Conservation (phyloP, 1,140 invertebrate genomes). For the Bombus picipes region DNA sequence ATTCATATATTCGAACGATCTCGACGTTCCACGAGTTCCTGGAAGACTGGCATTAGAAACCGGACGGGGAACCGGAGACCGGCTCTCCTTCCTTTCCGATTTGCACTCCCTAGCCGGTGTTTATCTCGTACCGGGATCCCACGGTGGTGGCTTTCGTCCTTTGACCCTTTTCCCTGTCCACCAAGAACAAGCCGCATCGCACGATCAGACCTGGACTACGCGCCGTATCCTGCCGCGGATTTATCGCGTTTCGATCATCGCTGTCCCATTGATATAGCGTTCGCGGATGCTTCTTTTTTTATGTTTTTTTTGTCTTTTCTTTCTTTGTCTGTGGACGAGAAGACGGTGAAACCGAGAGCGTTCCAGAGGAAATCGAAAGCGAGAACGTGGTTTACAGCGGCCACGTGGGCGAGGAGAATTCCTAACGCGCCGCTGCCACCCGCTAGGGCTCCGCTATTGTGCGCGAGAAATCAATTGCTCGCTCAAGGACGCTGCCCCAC, state of each 20-base stretch:
- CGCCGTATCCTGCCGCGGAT: constrained; percentile 42
- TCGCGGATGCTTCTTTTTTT: background rate
- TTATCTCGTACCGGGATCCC: constrained; percentile 66
- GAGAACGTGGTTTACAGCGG: constrained; percentile 7
- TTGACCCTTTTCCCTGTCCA: constrained; percentile 58
- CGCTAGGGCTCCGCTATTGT: background rate
- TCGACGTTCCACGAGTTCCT: constrained; percentile 65
- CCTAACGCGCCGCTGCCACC: background rate
- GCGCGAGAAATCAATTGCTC: constrained; percentile 11
- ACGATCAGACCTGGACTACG: constrained; percentile 54
- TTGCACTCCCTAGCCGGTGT: constrained; percentile 50
- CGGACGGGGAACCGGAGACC: constrained; percentile 57
- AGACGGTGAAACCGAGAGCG: constrained; percentile 38
- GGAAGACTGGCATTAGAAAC: constrained; percentile 72
- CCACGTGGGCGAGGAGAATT: constrained; percentile 25
- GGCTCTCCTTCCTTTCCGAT: constrained; percentile 55
- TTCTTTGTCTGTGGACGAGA: too few relatives aligned
- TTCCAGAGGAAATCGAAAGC: constrained; percentile 43
- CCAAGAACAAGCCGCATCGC: constrained; percentile 42
- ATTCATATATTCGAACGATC: constrained; percentile 72
- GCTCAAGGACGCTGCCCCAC: background rate
- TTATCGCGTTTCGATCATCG: constrained; percentile 63
- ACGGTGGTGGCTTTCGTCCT: constrained; percentile 70
- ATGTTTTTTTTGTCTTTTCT: background rate
- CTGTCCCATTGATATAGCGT: constrained; percentile 42